Evolutionary conservation across 2,113 vertebrate species (phyloP).

Genomic region (cattle (Bos taurus)): DNA sequence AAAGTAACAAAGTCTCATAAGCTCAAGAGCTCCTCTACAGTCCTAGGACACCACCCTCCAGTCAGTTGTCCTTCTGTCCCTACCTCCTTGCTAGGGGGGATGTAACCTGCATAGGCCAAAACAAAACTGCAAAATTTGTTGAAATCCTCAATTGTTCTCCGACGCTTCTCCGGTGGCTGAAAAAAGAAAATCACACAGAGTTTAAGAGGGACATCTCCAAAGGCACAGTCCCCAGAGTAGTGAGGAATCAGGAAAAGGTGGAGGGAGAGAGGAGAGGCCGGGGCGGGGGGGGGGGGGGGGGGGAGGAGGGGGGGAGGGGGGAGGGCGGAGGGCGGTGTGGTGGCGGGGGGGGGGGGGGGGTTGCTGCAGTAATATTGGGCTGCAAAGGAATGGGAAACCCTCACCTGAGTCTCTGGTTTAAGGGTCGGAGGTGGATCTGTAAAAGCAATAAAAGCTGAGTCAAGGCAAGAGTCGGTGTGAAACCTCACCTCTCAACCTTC

Average conservation of each 20-base stretch:
- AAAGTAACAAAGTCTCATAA: neutral
- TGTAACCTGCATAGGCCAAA: conserved; percentile 91
- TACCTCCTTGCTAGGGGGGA: conserved; percentile 91
- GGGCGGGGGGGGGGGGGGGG: fast-evolving
- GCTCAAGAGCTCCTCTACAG: neutral
- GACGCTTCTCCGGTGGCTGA: conserved; percentile 89
- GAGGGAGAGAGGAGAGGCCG: neutral
- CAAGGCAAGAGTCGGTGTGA: conserved; percentile 11
- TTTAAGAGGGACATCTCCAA: neutral
- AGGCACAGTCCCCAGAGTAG: neutral
- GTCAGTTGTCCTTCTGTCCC: neutral
- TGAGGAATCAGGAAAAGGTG: neutral
- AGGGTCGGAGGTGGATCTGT: conserved; percentile 75
- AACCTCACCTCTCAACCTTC: neutral
- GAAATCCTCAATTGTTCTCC: conserved; percentile 93
- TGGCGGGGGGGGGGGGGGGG: fast-evolving
- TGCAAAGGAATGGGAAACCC: neutral
- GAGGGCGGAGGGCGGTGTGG: no score
- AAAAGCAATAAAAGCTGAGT: conserved; percentile 67
- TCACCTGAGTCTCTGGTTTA: conserved; percentile 77
- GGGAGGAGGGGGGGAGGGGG: fast-evolving
- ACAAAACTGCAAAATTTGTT: conserved; percentile 95
- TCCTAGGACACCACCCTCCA: neutral
- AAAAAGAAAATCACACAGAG: neutral
- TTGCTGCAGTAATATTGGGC: neutral